Conservation (phyloP, 1,140 invertebrate species). For the Dysdera silvatica region DNA sequence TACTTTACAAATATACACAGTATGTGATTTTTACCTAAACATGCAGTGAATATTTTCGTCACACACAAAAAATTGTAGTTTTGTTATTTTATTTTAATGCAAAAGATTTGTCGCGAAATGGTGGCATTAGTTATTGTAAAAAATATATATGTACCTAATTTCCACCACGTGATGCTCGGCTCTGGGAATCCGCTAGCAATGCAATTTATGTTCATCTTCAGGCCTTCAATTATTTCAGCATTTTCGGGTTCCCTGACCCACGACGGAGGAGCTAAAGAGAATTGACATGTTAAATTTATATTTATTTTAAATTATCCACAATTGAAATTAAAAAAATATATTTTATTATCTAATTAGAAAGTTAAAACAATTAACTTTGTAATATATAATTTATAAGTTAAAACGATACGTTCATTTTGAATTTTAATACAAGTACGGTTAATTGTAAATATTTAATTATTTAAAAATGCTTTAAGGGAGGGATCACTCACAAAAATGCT, state of each 20-base stretch:
- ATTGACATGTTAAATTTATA: slow-evolving; percentile 22
- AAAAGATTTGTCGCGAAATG: background rate
- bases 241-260: slow-evolving; percentile 85
- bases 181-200: slow-evolving; percentile 79
- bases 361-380: too few species aligned
- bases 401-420: too few species aligned
- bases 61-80: background rate
- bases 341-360: background rate
- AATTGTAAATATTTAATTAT: too few species aligned
- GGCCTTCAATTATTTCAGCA: slow-evolving; percentile 69
- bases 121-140: too few species aligned
- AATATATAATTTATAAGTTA: too few species aligned
- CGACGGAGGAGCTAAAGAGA: slow-evolving; percentile 74
- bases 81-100: background rate
- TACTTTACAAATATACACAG: too few species aligned
- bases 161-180: slow-evolving; percentile 69
- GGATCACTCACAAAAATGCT: too few species aligned
- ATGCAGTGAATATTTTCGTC: too few species aligned
- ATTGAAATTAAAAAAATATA: background rate
- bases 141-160: slow-evolving; percentile 23
- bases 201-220: slow-evolving; percentile 72
- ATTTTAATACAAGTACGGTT: too few species aligned
- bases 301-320: background rate
- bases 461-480: too few species aligned
- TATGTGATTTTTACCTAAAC: too few species aligned